Evolutionary conservation across 2,113 vertebrate species (phyloP).

Genomic region (Cyphomyrus discorhynchus): DNA sequence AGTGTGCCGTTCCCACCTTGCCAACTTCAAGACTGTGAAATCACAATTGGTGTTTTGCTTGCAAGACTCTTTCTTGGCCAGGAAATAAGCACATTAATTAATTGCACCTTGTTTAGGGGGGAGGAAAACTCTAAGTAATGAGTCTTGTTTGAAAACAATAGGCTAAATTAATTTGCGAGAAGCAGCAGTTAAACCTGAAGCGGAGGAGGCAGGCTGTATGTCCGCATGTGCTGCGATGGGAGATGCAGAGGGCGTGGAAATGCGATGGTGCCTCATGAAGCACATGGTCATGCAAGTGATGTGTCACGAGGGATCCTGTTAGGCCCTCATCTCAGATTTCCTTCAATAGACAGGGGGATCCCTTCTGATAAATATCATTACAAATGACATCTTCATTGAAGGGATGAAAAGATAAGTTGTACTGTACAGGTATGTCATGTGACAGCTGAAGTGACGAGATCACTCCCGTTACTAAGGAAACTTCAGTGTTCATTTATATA

Average conservation of each 20-base stretch:
- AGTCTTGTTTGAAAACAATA: constrained; percentile 49
- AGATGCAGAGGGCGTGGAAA: neutral
- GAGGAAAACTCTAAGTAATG: constrained; percentile 36
- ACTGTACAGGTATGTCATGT: neutral
- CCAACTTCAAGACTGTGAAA: constrained; percentile 1
- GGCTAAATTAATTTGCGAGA: constrained; percentile 47
- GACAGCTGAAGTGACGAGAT: neutral
- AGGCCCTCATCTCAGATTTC: neutral
- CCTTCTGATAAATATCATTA: neutral
- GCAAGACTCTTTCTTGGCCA: constrained; percentile 28
- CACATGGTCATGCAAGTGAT: neutral
- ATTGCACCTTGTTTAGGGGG: constrained; percentile 52
- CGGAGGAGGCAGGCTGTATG: constrained; percentile 32
- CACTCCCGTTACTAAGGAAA: neutral
- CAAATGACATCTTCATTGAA: neutral
- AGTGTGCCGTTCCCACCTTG: neutral
- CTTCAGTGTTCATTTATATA: neutral
- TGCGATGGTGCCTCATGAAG: neutral
- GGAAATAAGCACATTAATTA: constrained; percentile 40
- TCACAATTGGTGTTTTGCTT: constrained; percentile 5
- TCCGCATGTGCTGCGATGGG: constrained; percentile 33
- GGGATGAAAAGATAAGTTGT: neutral
- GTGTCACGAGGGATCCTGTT: neutral
- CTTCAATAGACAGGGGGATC: neutral
- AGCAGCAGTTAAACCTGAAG: constrained; percentile 21